Evolutionary conservation across 2,797 vertebrate species (phyloP).

Genomic region (Etheostoma perlongum): DNA sequence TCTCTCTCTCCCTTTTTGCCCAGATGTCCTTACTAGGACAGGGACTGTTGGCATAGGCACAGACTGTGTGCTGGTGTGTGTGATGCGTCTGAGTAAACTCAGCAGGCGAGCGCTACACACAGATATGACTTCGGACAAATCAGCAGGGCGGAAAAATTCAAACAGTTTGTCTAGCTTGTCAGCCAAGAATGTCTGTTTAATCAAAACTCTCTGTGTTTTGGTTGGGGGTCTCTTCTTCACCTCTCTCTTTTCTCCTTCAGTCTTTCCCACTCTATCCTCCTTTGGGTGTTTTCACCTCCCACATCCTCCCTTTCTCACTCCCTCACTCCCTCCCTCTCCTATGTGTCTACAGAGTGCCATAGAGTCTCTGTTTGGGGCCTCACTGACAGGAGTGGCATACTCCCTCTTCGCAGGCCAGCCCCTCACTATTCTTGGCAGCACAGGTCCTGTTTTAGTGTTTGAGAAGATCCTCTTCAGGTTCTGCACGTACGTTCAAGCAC

Average conservation of each 20-base stretch:
- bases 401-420: constrained; percentile 97
- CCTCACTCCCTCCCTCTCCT: constrained; percentile 67
- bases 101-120: constrained; percentile 34
- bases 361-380: constrained; percentile 97
- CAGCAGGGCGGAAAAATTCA: constrained; percentile 56
- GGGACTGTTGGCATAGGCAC: constrained; percentile 57
- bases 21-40: constrained; percentile 49
- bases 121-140: constrained; percentile 56
- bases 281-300: constrained; percentile 36
- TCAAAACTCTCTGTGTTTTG: constrained; percentile 54
- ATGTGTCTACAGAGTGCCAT: constrained; percentile 92
- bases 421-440: constrained; percentile 97
- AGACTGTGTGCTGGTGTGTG: constrained; percentile 64
- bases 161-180: constrained; percentile 51
- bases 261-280: constrained; percentile 76
- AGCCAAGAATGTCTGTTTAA: constrained; percentile 51
- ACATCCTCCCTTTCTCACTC: constrained; percentile 57
- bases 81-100: constrained; percentile 71
- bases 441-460: constrained; percentile 97
- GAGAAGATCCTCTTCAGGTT: constrained; percentile 99
- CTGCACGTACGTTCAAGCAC: constrained; percentile 74
- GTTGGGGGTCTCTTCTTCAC: constrained; percentile 60
- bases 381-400: constrained; percentile 96
- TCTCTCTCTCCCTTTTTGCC: constrained; percentile 9
- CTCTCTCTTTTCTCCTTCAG: constrained; percentile 52